Evolutionary conservation across 2,797 vertebrate genomes (phyloP), one percentile per base, ranked within the genome.

Genomic region (Coreius guichenoti): DNA sequence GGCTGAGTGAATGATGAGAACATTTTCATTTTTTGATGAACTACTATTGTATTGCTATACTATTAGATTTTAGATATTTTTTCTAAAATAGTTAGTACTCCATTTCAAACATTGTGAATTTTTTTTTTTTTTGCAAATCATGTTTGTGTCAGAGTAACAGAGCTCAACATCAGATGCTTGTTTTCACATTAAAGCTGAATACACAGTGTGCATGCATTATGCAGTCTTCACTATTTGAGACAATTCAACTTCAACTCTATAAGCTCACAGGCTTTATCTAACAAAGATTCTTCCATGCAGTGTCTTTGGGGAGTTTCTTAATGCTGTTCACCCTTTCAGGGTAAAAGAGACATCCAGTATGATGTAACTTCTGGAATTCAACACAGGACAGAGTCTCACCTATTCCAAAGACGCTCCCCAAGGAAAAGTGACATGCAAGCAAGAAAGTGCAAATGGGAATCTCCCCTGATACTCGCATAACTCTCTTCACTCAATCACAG

Each of bases 351-450:
- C 3, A 43, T 31, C 43, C 81, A 19, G 23, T 8, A n/a, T 67
- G 31, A 83, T 39, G 61, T 83, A 83, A 83, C 72, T 72, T 26
- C 13, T 76, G 31, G 49, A 69, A 58, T n/a, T 86, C 54, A 63
- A 21, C 12, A 12, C 26, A 29, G 65, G 65, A 82, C 29, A 23
- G 61, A 36, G 29, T 69, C 56, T 72, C 65, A 80, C 76, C 81
- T 65, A 33, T 47, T 45, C 21, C 51, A 70, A 76, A 63, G 81
- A 72, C 12, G 23, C 16, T 80, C 61, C 69, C 63, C 33, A n/a
- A 75, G 21, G 43, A 65, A 33, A 19, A 82, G 54, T 33, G 69
- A 11, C 81, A 74, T 73, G 19, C 23, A 70, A 45, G 36, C 23
- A 63, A 45, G 49, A 87, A 36, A 83, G 72, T 70, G 82, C 58